Percentiles rank a stretch among this genome's conserved stretches.
phyloP scores from a whole-genome alignment of 2,113 vertebrate genomes.

The Lamprotornis superbus region DNA sequence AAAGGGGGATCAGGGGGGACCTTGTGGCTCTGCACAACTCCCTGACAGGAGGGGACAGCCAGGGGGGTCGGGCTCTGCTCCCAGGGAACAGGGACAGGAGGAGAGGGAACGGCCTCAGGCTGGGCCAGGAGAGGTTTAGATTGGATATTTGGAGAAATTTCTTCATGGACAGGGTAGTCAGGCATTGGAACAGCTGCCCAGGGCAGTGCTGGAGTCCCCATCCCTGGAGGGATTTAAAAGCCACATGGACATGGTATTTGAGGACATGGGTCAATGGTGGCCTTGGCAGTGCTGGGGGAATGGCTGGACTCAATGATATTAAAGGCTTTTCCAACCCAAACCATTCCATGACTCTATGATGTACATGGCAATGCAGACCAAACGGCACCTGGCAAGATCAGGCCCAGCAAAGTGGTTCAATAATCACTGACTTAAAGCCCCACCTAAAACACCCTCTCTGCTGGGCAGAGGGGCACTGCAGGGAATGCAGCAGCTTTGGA shows the following conservation, averaged over 20 bases:
- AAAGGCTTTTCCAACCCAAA: not conserved
- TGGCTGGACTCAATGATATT: accelerated
- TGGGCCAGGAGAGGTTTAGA: accelerated
- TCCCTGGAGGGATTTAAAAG: not conserved
- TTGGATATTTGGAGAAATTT: not conserved
- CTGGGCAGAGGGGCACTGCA: not conserved
- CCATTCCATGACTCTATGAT: not conserved
- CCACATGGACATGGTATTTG: accelerated
- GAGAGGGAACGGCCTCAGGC: accelerated
- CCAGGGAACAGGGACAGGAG: not conserved
- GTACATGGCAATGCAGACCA: not conserved
- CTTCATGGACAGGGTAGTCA: accelerated
- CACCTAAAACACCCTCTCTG: not conserved
- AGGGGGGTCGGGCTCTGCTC: accelerated
- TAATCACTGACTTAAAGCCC: not conserved
- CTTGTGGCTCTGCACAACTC: not conserved
- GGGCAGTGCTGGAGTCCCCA: not conserved
- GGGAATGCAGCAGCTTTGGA: not conserved
- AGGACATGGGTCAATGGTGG: not conserved
- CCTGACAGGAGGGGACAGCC: not conserved
- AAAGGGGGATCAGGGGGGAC: not conserved
- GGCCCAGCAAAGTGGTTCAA: not conserved
- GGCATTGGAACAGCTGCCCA: not conserved
- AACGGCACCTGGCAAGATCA: not conserved
- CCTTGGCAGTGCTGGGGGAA: not conserved